These are phyloP conservation scores for Eulemur albifrons DNA, from an alignment of 2,797 vertebrate species.

Conservation along the genomic window DNA sequence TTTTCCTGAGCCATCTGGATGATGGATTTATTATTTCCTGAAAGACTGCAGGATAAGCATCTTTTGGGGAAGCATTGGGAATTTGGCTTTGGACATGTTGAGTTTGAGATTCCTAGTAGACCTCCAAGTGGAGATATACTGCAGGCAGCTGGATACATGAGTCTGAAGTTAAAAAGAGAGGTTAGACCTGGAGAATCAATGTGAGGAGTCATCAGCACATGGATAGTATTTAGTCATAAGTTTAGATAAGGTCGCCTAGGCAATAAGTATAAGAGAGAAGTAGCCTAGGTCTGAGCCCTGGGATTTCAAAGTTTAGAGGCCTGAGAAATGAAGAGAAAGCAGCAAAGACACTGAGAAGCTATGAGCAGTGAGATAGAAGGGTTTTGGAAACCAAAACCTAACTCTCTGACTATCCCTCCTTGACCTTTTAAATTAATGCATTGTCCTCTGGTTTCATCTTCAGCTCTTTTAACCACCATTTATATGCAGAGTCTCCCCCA, in stretches of 20 bases:
- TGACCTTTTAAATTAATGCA: not conserved
- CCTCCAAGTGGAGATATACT: not conserved
- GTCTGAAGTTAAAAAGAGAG: not conserved
- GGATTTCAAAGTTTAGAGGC: not conserved
- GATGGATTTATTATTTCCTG: constrained; percentile 2
- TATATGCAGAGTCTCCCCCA: not conserved
- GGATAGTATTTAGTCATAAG: not conserved
- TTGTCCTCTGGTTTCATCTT: constrained; percentile 26
- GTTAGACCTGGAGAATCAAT: not conserved
- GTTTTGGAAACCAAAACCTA: constrained; percentile 9
- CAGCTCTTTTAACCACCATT: not conserved
- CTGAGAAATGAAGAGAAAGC: constrained; percentile 27
- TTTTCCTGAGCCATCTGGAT: not conserved
- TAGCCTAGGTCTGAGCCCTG: not conserved
- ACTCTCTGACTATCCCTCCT: not conserved
- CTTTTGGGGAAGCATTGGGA: not conserved
- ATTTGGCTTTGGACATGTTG: not conserved
- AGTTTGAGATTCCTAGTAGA: constrained; percentile 23
- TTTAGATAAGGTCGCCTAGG: not conserved
- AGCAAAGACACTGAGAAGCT: not conserved
- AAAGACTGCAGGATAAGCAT: not conserved
- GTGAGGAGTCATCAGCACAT: not conserved
- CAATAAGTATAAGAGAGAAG: not conserved
- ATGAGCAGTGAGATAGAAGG: not conserved
- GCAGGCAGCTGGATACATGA: not conserved